Evolutionary conservation across 2,797 vertebrate genomes (phyloP), one percentile per base, ranked within the genome.

Genomic region (Enteromius radiatus): DNA sequence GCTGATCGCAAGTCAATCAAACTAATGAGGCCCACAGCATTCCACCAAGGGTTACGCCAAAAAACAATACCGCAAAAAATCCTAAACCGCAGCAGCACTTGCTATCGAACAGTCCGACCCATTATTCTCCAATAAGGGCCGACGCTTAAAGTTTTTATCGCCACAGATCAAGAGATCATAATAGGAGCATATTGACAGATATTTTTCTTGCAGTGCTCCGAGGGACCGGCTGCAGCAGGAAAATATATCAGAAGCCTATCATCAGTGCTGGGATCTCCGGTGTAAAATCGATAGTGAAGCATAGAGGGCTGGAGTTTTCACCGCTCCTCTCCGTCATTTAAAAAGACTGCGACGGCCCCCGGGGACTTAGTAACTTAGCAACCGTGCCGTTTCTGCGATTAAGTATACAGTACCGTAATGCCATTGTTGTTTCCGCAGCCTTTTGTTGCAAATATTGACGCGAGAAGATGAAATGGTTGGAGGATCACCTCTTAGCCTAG

Each of bases 211-310:
- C 94, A 96, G 96, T 96, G 96, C 94, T 97, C 97, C 91, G 93
- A 95, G 97, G 97, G 96, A 96, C 95, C 78, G 89, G 93, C 92
- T 93, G 94, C 93, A 96, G 96, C 94, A 95, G 95, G 96, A 97
- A 98, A 98, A 99, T 98, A 98, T 97, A 98, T 99, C 97, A 98
- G 97, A 97, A 97, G 94, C 95, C 96, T 97, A 97, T 98, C 97
- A 98, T 97, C 96, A 96, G 96, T 96, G 95, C 96, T 96, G 93
- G 96, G 95, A 96, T 97, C 96, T 96, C 97, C 94, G 95, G 96
- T 96, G 96, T 96, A 97, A 98, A 99, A 98, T 99, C 98, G 96
- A 99, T 99, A 97, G 95, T 94, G 96, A 98, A 96, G 96, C 97
- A 97, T 97, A 98, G 97, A 97, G 95, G 96, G 96, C 95, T 97